Evolutionary conservation across 2,797 vertebrate species (phyloP), one percentile per base, ranked within the genome.

Genomic region (Girardinus metallicus): DNA sequence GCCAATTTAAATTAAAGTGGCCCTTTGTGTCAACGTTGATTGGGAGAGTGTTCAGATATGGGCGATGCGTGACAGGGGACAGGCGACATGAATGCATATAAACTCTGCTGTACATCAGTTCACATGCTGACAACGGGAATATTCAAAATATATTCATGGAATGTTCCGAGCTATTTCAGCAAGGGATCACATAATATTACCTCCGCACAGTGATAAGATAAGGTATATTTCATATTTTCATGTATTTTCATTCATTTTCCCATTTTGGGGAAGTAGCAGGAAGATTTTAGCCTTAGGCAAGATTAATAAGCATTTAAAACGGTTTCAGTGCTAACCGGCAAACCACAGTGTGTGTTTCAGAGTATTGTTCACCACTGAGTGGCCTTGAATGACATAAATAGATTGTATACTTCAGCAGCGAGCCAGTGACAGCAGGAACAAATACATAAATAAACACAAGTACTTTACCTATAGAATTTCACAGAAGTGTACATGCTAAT

Each of bases 241-340:
- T 92, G 93, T 94, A 93, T 94, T 94, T 94, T 94, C 92, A 94
- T 95, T 94, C 92, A 94, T 93, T 94, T 93, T 92, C 89, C 92
- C 91, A 91, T 95, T 95, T 95, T 93, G 90, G 90, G 87, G 85
- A 86, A 85, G 89, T 90, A 90, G 89, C 91, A 93, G 89, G 90
- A 92, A 93, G 92, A 90, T 80, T 84, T 86, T 87, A 75, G 92
- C 94, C 94, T 64, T 80, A 77, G 93, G 94, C 93, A 90, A 94
- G 94, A 94, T 95, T 95, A 95, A 95, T 95, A 94, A 94, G 93
- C 94, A 95, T 95, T 95, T 94, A 95, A 95, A 95, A 95, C 87
- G 91, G 94, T 95, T 96, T 95, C 94, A 93, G 89, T 94, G 93
- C 94, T 94, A 95, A 94, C 92, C 92, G 89, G 91, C 91, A 93